Evolutionary conservation across 1,140 invertebrate species (phyloP), one percentile per base, ranked within the genome.

Genomic region (Drosophila hydei): DNA sequence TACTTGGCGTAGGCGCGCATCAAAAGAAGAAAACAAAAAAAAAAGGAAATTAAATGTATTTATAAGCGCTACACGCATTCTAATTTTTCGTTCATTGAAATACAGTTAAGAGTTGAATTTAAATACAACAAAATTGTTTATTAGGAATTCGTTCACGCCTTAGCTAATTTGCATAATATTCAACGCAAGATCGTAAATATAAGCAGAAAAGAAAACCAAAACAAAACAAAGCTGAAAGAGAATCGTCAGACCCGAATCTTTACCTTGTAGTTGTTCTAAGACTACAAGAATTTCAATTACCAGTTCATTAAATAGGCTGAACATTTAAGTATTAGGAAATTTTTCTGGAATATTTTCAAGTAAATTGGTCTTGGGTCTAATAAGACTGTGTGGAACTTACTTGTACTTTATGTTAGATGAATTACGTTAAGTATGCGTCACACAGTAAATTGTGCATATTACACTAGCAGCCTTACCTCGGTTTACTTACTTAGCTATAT

Each of bases 1-100:
- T 64, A 70, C 65, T 68, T 69, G 42, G 30, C 63, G 78, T 87
- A 79, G 83, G 63, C 52, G 74, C 21, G 60, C 40, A 42, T 23
- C 18, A 42, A 40, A 42, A 45, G 18, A 33, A 33, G 12, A 33
- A 33, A 11, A 33, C 7, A 27, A 27, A 27, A 27, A 27, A 4
- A 27, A 27, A 6, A 27, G 7, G 1, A 4, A 6, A 33, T 27
- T 40, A 71, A 9, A 36, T 54, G 23, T 72, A 75, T 81, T 50
- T 83, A 59, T 72, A 79, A 67, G 55, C 18, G 14, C 23, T 18
- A 27, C 5, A 42, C 54, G 65, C 58, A 76, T 47, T 42, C 6
- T 16, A 14, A n/a, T n/a, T n/a, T n/a, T n/a, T n/a, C n/a, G n/a
- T n/a, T n/a, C n/a, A n/a, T n/a, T n/a, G n/a, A n/a, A n/a, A n/a